These are phyloP conservation scores for Megastigmus dorsalis DNA, from an alignment of 2,888 invertebrate species.

Conservation along the genomic window DNA sequence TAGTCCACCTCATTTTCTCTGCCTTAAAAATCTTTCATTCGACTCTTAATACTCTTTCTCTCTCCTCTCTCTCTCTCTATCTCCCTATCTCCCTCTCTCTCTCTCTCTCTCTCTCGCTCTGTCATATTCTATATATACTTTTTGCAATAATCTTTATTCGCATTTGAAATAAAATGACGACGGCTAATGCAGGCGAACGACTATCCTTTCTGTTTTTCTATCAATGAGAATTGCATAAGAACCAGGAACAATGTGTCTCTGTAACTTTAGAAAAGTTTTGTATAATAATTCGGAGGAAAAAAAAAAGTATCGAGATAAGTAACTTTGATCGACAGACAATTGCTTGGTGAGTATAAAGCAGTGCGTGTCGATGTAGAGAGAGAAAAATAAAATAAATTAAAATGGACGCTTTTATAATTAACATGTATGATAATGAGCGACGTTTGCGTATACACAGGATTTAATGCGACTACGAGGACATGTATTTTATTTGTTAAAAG, in stretches of 20 bases:
- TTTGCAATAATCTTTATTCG: not conserved
- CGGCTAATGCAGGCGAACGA: not conserved
- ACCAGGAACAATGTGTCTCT: constrained; percentile 34
- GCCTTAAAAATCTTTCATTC: no score
- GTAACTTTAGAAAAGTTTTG: constrained; percentile 46
- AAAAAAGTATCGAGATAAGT: constrained; percentile 29
- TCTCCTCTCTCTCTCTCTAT: not conserved
- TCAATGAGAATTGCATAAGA: constrained; percentile 3
- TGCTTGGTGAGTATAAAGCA: not conserved
- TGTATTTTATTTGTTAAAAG: constrained; percentile 31
- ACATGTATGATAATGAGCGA: constrained; percentile 48
- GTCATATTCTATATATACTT: not conserved
- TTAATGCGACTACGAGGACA: constrained; percentile 36
- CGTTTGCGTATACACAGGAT: constrained; percentile 40
- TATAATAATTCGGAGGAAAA: constrained; percentile 39
- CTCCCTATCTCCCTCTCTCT: not conserved
- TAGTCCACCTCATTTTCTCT: no score
- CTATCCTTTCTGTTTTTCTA: not conserved
- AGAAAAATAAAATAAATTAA: constrained; percentile 26
- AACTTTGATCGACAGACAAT: constrained; percentile 19
- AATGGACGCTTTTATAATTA: constrained; percentile 53
- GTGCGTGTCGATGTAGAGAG: constrained; percentile 27
- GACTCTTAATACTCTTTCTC: not conserved
- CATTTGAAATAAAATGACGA: not conserved
- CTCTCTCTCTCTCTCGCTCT: not conserved